A percentile compares a stretch with the other conserved stretches of the same genome.
Evolutionary conservation across 2,113 vertebrate genomes (phyloP).

Genomic region (Mola mola): DNA sequence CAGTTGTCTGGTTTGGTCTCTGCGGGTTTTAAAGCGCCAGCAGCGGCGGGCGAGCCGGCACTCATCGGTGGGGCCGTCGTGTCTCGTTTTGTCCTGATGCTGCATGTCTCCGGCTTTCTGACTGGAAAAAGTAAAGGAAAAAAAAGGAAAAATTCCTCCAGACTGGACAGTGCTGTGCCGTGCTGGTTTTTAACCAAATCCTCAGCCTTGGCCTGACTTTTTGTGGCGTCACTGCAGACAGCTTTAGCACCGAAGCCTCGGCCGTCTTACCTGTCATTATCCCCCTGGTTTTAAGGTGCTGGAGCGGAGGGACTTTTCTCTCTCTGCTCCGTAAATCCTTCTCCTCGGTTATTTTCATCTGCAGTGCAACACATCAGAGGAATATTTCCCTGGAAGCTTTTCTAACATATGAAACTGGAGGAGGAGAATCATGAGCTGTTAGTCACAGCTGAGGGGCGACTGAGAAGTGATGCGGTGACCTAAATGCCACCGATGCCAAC

Average conservation of each 20-base stretch:
- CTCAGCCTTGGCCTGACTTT: slow-evolving; percentile 19
- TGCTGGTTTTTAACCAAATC: too few relatives aligned
- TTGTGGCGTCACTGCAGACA: slow-evolving; percentile 4
- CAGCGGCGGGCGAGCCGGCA: slow-evolving; percentile 43
- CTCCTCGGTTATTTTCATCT: slow-evolving; percentile 42
- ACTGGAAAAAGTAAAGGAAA: too few relatives aligned
- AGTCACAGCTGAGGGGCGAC: slow-evolving; percentile 29
- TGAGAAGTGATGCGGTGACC: slow-evolving; percentile 56
- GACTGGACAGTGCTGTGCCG: slow-evolving; percentile 33
- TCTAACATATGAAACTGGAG: slow-evolving; percentile 35
- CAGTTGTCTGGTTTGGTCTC: slow-evolving; percentile 67
- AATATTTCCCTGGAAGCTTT: slow-evolving; percentile 56
- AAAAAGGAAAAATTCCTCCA: slow-evolving; percentile 23
- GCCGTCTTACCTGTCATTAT: slow-evolving; percentile 24
- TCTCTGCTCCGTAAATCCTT: slow-evolving; percentile 20
- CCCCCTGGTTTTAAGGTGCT: slow-evolving; percentile 13
- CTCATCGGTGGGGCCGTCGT: slow-evolving; percentile 39
- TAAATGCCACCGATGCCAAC: slow-evolving; percentile 60
- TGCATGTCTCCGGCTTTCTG: slow-evolving; percentile 8
- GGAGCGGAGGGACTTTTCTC: too few relatives aligned
- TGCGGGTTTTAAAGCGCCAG: slow-evolving; percentile 42
- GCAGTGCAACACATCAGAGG: slow-evolving; percentile 24
- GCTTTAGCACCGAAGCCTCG: slow-evolving; percentile 34
- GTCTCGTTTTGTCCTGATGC: slow-evolving; percentile 42
- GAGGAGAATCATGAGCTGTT: slow-evolving; percentile 53